Base-by-base conservation (phyloP, 2,113 vertebrate genomes). In the Danio rerio region DNA sequence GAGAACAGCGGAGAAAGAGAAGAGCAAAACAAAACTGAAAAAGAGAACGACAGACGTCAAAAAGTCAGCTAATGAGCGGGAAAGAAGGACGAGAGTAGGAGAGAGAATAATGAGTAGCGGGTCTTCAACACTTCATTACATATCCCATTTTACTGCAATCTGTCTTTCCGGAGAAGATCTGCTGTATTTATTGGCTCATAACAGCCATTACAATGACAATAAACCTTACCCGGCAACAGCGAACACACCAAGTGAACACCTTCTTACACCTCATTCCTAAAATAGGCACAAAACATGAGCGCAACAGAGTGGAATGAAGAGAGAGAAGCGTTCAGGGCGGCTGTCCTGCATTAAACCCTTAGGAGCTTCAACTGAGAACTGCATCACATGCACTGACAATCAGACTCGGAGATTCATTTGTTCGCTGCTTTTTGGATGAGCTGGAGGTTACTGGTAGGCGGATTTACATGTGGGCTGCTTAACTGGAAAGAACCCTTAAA, bases 221-320 rank as follows among this genome's bases (percentile, higher is more conserved):
- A 63, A 66, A 78, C 15, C 49, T 63, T 78, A 52, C 61, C 76
- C 49, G 10, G 61, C 76, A 78, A 78, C 76, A 78, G 61, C 76
- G 52, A 65, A 52, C 61, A 66, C 53, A 65, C 50, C 47, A 53
- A 66, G 76, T 47, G 65, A 40, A 9, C 61, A n/a, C 21, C 31
- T 66, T 63, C 61, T 62, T 7, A 65, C 16, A 65, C 59, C 47
- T 77, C 47, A 40, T 53, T 31, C 76, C 31, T 42, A 78, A 78
- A 78, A 78, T 78, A 78, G 62, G 47, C 61, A 78, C 20, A 78
- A 53, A 66, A 63, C 58, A 77, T 20, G 18, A 15, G 18, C 4
- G 7, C 61, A 65, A 50, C 75, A 49, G 47, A 63, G 59, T 18
- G 59, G 40, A 16, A 16, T 15, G 6, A 52, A 65, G 13, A 53